Percentiles rank a stretch among this genome's conserved stretches.
Evolutionary conservation across 1,140 invertebrate species (phyloP).

Genomic region (Calliphora vicina): DNA sequence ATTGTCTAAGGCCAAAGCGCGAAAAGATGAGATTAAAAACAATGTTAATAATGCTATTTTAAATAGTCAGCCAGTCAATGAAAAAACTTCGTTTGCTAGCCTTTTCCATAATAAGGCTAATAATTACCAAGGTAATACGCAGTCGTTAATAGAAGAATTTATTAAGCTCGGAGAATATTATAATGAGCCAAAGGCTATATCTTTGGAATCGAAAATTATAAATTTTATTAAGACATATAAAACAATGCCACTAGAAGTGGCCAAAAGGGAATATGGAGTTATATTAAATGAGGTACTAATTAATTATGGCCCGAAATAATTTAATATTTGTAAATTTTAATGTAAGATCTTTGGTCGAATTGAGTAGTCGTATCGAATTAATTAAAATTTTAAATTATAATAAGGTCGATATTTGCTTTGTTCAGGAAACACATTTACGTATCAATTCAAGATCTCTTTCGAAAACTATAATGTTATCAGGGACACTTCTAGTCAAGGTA

Average conservation of each 20-base stretch:
- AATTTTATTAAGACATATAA: not conserved
- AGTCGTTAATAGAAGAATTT: not conserved
- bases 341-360: not conserved
- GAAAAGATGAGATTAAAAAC: too few species aligned
- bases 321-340: not conserved
- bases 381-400: not conserved
- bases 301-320: slow-evolving; percentile 2
- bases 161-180: not conserved
- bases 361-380: not conserved
- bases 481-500: not conserved
- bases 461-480: not conserved
- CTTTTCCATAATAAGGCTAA: not conserved
- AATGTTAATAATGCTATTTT: too few species aligned
- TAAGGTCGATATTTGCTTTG: not conserved
- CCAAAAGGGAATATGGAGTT: not conserved
- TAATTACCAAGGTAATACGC: not conserved
- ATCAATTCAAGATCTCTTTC: not conserved
- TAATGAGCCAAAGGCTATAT: not conserved
- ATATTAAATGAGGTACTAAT: not conserved
- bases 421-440: not conserved
- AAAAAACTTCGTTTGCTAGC: not conserved
- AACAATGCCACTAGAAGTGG: not conserved
- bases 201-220: not conserved
- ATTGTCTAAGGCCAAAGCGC: too few species aligned
- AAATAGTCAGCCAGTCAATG: not conserved